Evolutionary conservation across 2,797 vertebrate species (phyloP).

Genomic region (Pagetopsis macropterus): DNA sequence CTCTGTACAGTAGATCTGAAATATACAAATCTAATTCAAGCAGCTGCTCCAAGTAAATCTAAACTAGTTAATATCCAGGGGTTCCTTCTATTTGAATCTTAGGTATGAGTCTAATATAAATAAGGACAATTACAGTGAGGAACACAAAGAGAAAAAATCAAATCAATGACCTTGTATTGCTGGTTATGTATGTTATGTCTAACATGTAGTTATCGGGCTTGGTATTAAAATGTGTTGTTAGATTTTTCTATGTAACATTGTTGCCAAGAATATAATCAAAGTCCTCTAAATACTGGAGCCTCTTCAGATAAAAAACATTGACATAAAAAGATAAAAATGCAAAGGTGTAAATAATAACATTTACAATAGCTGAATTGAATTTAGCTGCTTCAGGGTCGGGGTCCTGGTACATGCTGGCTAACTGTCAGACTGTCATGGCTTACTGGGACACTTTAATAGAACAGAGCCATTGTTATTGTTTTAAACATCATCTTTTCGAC

Average conservation of each 20-base stretch:
- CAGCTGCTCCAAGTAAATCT: conserved; percentile 52
- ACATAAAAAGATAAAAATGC: not conserved
- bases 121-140: conserved; percentile 19
- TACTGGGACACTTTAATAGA: not conserved
- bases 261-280: not conserved
- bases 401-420: not conserved
- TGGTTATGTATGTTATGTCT: not conserved
- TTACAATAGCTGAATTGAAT: not conserved
- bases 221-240: not conserved
- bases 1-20: conserved; percentile 50
- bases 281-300: not conserved
- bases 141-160: conserved; percentile 33
- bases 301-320: not conserved
- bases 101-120: conserved; percentile 30
- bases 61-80: conserved; percentile 35
- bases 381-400: conserved; percentile 6
- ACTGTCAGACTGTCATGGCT: not conserved
- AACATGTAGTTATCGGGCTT: not conserved
- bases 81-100: conserved; percentile 31
- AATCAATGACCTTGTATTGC: conserved; percentile 35
- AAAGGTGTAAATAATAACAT: not conserved
- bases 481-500: not conserved
- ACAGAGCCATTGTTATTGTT: not conserved
- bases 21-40: conserved; percentile 66
- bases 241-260: not conserved